Percentiles rank a stretch among this genome's conserved stretches.
phyloP scores from a whole-genome alignment of 2,888 invertebrate genomes.

The Heteromyza rotundicornis region DNA sequence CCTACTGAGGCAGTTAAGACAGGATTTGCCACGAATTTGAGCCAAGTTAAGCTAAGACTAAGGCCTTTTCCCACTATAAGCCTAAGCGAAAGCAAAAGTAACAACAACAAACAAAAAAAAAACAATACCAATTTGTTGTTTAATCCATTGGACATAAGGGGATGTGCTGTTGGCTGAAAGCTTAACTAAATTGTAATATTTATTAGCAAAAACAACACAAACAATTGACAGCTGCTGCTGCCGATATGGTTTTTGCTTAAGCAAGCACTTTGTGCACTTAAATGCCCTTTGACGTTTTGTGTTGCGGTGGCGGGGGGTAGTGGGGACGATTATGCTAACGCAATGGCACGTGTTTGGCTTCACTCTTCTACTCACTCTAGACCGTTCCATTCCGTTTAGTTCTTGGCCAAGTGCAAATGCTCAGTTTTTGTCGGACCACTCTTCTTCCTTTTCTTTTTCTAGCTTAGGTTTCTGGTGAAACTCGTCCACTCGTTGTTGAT shows the following conservation, averaged over 20 bases:
- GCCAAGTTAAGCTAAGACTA: background rate
- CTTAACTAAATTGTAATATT: background rate
- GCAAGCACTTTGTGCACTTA: too few relatives aligned
- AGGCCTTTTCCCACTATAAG: background rate
- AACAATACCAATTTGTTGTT: too few relatives aligned
- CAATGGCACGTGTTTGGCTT: too few relatives aligned
- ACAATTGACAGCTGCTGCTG: background rate
- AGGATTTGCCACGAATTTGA: background rate
- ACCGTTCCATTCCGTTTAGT: background rate
- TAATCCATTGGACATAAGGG: too few relatives aligned
- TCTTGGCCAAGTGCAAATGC: background rate
- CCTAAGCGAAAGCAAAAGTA: background rate
- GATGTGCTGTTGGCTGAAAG: too few relatives aligned
- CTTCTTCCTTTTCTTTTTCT: background rate
- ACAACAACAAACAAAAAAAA: background rate
- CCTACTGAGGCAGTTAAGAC: too few relatives aligned
- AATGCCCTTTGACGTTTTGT: too few relatives aligned
- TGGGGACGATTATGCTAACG: too few relatives aligned
- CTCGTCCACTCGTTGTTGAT: background rate
- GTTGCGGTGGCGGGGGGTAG: too few relatives aligned
- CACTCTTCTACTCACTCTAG: background rate
- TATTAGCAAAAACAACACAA: constrained; percentile 1
- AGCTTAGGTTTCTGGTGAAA: background rate
- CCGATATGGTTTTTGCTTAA: too few relatives aligned
- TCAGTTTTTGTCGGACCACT: too few relatives aligned